phyloP scores from a whole-genome alignment of 2,888 invertebrate species.

The Epinotia demarniana region DNA sequence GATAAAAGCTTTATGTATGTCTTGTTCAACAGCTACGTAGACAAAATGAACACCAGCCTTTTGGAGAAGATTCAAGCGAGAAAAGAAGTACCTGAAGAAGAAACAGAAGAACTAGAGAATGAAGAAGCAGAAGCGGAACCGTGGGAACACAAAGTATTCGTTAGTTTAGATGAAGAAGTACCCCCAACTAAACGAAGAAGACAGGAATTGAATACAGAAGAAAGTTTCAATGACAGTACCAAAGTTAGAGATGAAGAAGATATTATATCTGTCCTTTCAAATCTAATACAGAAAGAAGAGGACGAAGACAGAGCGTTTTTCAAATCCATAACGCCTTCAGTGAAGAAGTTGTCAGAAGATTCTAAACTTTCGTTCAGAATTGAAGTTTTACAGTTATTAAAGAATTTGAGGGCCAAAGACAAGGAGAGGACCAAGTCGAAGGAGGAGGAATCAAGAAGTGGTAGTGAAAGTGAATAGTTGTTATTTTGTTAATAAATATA shows the following conservation, averaged over 20 bases:
- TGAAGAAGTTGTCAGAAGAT: constrained; percentile 63
- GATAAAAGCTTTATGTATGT: neutral
- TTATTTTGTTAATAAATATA: constrained; percentile 4
- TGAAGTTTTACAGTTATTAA: constrained; percentile 66
- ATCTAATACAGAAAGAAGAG: constrained; percentile 67
- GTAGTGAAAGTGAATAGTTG: constrained; percentile 38
- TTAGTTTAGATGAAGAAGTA: constrained; percentile 38
- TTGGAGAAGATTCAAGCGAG: constrained; percentile 4
- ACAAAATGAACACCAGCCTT: constrained; percentile 25
- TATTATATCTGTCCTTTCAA: constrained; percentile 61
- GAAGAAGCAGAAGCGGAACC: constrained; percentile 55
- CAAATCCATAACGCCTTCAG: constrained; percentile 66
- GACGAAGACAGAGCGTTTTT: constrained; percentile 75
- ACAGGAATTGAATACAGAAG: constrained; percentile 37
- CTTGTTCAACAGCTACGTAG: constrained; percentile 40
- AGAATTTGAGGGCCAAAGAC: constrained; percentile 57
- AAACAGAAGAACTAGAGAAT: constrained; percentile 43
- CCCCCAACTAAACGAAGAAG: constrained; percentile 44
- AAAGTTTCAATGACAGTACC: constrained; percentile 27
- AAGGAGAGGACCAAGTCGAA: constrained; percentile 38
- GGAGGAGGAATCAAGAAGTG: constrained; percentile 16
- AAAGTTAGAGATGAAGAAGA: constrained; percentile 47
- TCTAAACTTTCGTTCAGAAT: constrained; percentile 69
- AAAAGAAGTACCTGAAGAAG: constrained; percentile 28
- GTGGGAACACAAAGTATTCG: constrained; percentile 55